Percentiles rank a stretch among this genome's conserved stretches.
Conservation (phyloP, 2,113 vertebrate genomes). For the Semnornis frantzii region DNA sequence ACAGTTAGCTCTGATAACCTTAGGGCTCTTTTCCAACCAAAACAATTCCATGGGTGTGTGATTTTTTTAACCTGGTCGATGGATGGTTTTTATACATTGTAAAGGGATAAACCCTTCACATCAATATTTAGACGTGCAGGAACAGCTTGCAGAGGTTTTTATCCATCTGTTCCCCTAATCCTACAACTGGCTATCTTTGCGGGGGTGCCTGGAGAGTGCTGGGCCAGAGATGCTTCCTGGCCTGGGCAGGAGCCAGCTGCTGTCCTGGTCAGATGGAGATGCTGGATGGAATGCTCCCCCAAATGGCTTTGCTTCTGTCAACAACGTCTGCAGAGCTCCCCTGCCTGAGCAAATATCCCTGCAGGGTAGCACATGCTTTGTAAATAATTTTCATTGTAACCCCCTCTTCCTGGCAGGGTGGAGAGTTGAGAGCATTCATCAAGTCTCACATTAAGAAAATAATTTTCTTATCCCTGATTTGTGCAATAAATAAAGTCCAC, state of each 20-base stretch:
- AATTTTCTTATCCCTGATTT: constrained; percentile 63
- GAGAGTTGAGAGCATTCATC: constrained; percentile 69
- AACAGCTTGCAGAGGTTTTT: background rate
- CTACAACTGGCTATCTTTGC: constrained; percentile 1
- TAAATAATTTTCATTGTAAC: constrained; percentile 74
- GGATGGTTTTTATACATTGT: rapidly evolving
- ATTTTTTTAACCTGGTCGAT: background rate
- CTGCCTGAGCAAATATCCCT: constrained; percentile 66
- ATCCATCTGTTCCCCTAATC: background rate
- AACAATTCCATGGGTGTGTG: too few species aligned
- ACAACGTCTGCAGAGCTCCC: constrained; percentile 54
- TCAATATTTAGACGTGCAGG: background rate
- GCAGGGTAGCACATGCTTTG: constrained; percentile 71
- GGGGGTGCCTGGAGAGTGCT: constrained; percentile 12
- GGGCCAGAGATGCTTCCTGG: constrained; percentile 23
- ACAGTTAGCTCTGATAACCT: too few species aligned
- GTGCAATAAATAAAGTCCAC: constrained; percentile 69
- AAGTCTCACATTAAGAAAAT: constrained; percentile 62
- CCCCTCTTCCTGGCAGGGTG: constrained; percentile 53
- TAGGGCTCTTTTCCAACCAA: too few species aligned
- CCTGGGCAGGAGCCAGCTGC: constrained; percentile 11
- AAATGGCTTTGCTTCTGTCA: constrained; percentile 74
- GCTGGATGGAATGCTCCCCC: background rate
- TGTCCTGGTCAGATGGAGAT: constrained; percentile 48
- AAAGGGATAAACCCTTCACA: background rate